Conservation (phyloP, 1,140 invertebrate genomes). For the Wiebesia pumilae region DNA sequence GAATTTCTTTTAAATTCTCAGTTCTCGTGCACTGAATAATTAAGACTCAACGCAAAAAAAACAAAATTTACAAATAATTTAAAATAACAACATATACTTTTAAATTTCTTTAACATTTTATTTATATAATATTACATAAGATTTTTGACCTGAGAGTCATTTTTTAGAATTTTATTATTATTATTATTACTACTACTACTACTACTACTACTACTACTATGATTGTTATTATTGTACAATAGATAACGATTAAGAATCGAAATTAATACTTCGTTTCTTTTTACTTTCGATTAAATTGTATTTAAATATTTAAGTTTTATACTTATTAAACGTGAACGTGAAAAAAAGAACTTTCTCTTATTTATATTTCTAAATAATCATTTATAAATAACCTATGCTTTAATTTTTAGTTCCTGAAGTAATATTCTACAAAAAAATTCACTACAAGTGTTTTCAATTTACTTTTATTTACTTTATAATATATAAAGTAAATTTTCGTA, state of each 20-base stretch:
- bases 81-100: background rate
- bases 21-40: conserved; percentile 27
- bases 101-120: background rate
- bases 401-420: no score
- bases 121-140: conserved; percentile 52
- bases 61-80: conserved; percentile 24
- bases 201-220: no score
- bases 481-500: no score
- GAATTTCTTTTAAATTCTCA: conserved; percentile 38
- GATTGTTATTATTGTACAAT: conserved; percentile 48
- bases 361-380: background rate
- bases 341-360: conserved; percentile 20
- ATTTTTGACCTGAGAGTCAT: conserved; percentile 48
- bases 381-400: background rate
- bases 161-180: conserved; percentile 44
- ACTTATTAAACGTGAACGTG: conserved; percentile 61
- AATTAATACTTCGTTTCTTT: conserved; percentile 48
- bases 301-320: conserved; percentile 62
- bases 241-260: conserved; percentile 44
- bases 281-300: conserved; percentile 45
- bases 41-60: conserved; percentile 19
- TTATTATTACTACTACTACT: no score
- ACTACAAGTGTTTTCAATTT: background rate
- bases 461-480: background rate
- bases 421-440: no score